Evolutionary conservation across 2,113 vertebrate genomes (phyloP), one percentile per base, ranked within the genome.

Genomic region (Crotophaga sulcirostris): DNA sequence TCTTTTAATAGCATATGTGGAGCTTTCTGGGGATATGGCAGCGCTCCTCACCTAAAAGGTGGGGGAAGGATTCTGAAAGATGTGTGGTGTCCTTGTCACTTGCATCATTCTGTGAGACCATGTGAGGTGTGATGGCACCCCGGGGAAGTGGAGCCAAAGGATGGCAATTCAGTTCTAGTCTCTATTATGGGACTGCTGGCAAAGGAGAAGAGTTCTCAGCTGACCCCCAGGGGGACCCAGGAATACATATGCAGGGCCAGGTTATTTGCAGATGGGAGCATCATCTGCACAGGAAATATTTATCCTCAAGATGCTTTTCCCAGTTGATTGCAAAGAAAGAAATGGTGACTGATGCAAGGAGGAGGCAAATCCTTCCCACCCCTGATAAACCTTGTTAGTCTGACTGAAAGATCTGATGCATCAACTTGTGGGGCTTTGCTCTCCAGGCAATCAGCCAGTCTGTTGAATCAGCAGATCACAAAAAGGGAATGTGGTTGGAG

Each of bases 221-320:
- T 58, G 58, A 20, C 7, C 42, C 20, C 24, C 34, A 21, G 70
- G n/a, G 31, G 26, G 13, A 44, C n/a, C 1, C 4, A 21, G 21
- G 49, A 49, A 16, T 36, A 23, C 31, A 7, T 47, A 33, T 9
- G 21, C 70, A 85, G 36, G 28, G 14, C 7, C 8, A 31, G 25
- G 15, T 56, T 52, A 34, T 13, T 49, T 78, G 76, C 16, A 90
- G 51, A 28, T 19, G 40, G 49, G 31, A 79, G 9, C 42, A 62
- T 66, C 56, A 29, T 31, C n/a, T 55, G n/a, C 47, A 24, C 17
- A 11, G 56, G 26, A 80, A 67, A 49, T 26, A n/a, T 10, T 82
- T 84, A 33, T 75, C 16, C 29, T 87, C 70, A n/a, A n/a, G 29
- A 18, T 75, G n/a, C 29, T 92, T 91, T 91, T 89, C 76, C 51